phyloP scores from a whole-genome alignment of 2,797 vertebrate species.

The Caiman crocodilus region DNA sequence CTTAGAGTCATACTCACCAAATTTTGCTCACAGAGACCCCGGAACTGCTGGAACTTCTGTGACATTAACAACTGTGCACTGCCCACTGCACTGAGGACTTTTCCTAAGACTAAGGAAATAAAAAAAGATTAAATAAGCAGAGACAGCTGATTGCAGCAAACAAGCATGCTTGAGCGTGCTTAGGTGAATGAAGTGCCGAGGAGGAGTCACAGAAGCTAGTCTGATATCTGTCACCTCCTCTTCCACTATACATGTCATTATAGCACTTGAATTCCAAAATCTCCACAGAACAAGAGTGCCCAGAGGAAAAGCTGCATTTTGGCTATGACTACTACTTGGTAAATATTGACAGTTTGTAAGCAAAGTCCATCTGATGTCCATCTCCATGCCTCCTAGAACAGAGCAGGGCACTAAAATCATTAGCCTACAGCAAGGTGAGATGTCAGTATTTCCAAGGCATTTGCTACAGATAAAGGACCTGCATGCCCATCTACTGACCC shows the following conservation, averaged over 20 bases:
- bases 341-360: too few relatives aligned
- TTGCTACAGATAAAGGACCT: not conserved
- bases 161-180: not conserved
- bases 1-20: slow-evolving; percentile 86
- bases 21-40: slow-evolving; percentile 98
- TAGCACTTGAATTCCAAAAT: slow-evolving; percentile 1
- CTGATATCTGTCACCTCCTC: not conserved
- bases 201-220: not conserved
- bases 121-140: not conserved
- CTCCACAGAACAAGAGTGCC: not conserved
- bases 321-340: not conserved
- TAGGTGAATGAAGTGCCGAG: too few relatives aligned
- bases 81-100: slow-evolving; percentile 96
- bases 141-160: not conserved
- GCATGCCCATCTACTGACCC: not conserved
- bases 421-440: not conserved
- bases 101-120: slow-evolving; percentile 90
- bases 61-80: slow-evolving; percentile 97
- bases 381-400: not conserved
- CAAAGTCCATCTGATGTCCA: not conserved
- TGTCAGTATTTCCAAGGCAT: not conserved
- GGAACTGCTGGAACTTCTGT: slow-evolving; percentile 99
- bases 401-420: not conserved
- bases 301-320: not conserved
- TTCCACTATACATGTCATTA: not conserved